A percentile compares a stretch with the other conserved stretches of the same genome.
Evolutionary conservation across 2,797 vertebrate genomes (phyloP).

Genomic region (Lutjanus campechanus): DNA sequence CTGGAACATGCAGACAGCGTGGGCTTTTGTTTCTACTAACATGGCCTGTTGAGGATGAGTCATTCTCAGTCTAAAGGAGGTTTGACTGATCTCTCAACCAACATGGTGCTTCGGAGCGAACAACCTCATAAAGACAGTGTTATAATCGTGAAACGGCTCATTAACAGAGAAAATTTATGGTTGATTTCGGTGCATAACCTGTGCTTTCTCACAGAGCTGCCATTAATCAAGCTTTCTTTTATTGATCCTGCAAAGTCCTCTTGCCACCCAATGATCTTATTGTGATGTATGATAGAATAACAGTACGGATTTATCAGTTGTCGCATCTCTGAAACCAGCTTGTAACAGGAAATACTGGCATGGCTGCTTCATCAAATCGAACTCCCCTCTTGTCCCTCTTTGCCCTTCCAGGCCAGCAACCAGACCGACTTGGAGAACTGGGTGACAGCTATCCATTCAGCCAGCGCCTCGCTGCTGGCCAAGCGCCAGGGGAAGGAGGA

Average conservation of each 20-base stretch:
- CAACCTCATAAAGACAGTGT: constrained; percentile 1
- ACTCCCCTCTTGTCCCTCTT: constrained; percentile 8
- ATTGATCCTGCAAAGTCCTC: constrained; percentile 37
- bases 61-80: constrained; percentile 15
- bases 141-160: constrained; percentile 18
- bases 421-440: constrained; percentile 97
- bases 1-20: constrained; percentile 18
- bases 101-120: constrained; percentile 3
- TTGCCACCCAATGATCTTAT: constrained; percentile 19
- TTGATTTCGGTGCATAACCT: constrained; percentile 32
- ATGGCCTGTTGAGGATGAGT: constrained; percentile 37
- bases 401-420: constrained; percentile 89
- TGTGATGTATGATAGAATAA: constrained; percentile 32
- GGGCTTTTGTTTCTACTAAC: constrained; percentile 46
- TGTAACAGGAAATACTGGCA: constrained; percentile 1
- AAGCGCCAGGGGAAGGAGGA: constrained; percentile 96
- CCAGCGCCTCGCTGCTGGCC: constrained; percentile 94
- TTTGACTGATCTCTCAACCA: constrained; percentile 23
- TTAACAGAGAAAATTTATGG: constrained; percentile 24
- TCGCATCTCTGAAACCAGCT: constrained; percentile 6
- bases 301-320: constrained; percentile 19
- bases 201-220: background rate
- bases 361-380: constrained; percentile 28
- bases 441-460: constrained; percentile 96
- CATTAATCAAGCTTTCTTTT: constrained; percentile 42